Percentiles rank a stretch among this genome's conserved stretches.
These are phyloP conservation scores for Myotis findleyi DNA, from an alignment of 2,797 vertebrate species.

Conservation along the genomic window DNA sequence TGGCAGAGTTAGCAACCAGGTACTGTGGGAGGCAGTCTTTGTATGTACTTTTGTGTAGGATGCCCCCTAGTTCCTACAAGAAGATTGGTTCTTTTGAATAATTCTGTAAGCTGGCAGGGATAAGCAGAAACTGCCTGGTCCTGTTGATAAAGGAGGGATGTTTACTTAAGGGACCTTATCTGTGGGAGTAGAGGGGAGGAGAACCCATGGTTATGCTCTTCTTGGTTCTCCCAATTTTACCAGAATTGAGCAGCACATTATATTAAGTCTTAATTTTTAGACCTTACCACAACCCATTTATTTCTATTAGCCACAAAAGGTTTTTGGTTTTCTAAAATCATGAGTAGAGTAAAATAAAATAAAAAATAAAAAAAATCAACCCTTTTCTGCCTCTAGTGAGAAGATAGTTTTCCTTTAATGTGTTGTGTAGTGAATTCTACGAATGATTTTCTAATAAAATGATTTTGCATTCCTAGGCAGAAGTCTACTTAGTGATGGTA, in stretches of 20 bases:
- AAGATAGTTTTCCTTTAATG: background rate
- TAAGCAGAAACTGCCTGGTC: background rate
- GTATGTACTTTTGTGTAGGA: background rate
- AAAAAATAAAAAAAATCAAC: background rate
- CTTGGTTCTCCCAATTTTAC: background rate
- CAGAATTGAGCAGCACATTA: background rate
- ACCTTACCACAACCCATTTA: background rate
- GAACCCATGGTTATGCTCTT: background rate
- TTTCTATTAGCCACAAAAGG: background rate
- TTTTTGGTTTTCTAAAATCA: background rate
- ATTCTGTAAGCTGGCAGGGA: background rate
- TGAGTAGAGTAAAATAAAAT: background rate
- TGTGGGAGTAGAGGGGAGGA: background rate
- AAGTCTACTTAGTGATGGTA: background rate
- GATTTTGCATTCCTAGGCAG: background rate
- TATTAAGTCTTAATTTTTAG: background rate
- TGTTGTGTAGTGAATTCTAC: constrained; percentile 21
- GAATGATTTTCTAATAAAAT: background rate
- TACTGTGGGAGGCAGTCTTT: background rate
- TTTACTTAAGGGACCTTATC: background rate
- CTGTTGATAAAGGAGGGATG: background rate
- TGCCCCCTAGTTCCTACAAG: background rate
- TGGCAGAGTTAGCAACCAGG: background rate
- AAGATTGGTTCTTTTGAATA: constrained; percentile 1
- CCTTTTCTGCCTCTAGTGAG: background rate